Percentiles rank a stretch among this genome's conserved stretches.
phyloP scores from a whole-genome alignment of 2,113 vertebrate species.

The Cinclus mexicanus region DNA sequence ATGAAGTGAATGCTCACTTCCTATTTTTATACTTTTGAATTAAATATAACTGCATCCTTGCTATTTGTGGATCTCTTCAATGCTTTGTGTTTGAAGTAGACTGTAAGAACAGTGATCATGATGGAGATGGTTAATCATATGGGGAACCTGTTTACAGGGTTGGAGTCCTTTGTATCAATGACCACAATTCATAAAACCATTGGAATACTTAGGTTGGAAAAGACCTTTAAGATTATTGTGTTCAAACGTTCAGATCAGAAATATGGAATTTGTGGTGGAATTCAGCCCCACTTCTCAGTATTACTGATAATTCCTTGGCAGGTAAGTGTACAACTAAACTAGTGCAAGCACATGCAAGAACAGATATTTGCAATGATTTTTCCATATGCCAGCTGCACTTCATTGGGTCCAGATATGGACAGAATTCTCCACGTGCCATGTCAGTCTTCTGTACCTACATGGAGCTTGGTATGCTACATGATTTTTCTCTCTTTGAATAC shows the following conservation, averaged over 20 bases:
- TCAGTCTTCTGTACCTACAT: neutral
- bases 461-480: neutral
- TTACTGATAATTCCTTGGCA: neutral
- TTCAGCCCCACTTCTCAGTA: neutral
- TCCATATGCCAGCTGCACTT: neutral
- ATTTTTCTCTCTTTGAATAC: neutral
- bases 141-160: neutral
- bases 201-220: neutral
- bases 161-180: neutral
- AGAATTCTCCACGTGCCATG: accelerated
- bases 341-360: neutral
- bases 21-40: constrained; percentile 49
- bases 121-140: neutral
- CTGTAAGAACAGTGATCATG: neutral
- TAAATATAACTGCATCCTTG: constrained; percentile 20
- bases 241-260: neutral
- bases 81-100: neutral
- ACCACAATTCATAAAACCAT: neutral
- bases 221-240: neutral
- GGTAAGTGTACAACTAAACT: neutral
- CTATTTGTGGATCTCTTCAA: neutral
- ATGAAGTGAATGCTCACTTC: constrained; percentile 39
- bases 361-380: neutral
- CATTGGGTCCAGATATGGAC: neutral
- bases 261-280: neutral